Evolutionary conservation across 2,888 invertebrate species (phyloP), one percentile per base, ranked within the genome.

Genomic region (Caenorhabditis drosophilae): DNA sequence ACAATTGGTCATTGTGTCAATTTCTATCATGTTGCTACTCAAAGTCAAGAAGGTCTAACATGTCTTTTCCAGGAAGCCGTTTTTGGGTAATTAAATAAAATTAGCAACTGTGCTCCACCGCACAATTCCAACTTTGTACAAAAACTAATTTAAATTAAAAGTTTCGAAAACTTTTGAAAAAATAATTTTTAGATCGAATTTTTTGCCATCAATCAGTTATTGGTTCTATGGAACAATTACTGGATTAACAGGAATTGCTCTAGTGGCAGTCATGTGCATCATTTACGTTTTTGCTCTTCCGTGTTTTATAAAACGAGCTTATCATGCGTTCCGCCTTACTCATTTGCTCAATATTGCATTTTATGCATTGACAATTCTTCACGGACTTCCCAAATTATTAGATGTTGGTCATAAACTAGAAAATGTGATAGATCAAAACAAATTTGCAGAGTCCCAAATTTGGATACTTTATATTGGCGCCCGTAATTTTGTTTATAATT

Each of bases 261-360:
- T 70, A 31, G 67, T 73, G 41, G 87, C 91, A 51, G 89, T 93
- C 52, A 93, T 94, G 91, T 91, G 92, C 84, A 90, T 94, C 52
- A 95, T 96, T 76, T 93, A 94, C 84, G 91, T 93, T n/a, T 96
- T 96, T 84, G 94, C 95, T 0, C 93, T 94, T 86, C 93, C 94
- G 0, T 89, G 89, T 3, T 91, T 95, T 63, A 88, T 95, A 45
- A 92, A 93, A 84, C 90, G 91, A 77, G 94, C 94, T 0, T 72
- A 71, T 46, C 74, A 74, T 48, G 73, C 70, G 15, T 73, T 73
- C 70, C 95, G 95, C 91, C 89, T 90, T 63, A 92, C 94, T 48
- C 95, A 96, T 84, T 90, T 92, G 11, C 87, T 95, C 6, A 93
- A 95, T 84, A 89, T 93, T 11, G 87, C 90, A 0, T 86, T 96